Evolutionary conservation across 23 tunicate genomes (phyloP).

Genomic region (Ciona savignyi): DNA sequence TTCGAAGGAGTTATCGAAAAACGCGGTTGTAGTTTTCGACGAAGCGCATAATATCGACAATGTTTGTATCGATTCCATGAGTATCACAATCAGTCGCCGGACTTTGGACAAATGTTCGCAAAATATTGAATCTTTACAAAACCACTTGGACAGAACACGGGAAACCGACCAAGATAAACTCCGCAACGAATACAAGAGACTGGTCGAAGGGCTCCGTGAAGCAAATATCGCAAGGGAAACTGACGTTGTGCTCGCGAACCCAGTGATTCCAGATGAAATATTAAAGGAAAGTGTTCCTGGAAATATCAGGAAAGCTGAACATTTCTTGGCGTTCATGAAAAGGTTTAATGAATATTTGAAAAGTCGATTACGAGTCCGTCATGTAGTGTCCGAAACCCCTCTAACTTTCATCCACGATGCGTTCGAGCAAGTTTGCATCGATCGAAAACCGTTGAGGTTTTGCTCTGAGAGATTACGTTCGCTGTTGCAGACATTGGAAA

Average conservation of each 20-base stretch:
- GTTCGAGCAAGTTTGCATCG: slow-evolving; percentile 81
- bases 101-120: slow-evolving; percentile 55
- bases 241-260: slow-evolving; percentile 70
- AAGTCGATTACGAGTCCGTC: slow-evolving; percentile 76
- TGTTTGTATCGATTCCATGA: slow-evolving; percentile 94
- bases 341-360: slow-evolving; percentile 94
- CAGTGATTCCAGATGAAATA: slow-evolving; percentile 82
- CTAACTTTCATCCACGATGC: slow-evolving; percentile 71
- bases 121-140: slow-evolving; percentile 46
- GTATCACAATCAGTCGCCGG: slow-evolving; percentile 72
- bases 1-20: slow-evolving; percentile 73
- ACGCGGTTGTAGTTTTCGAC: slow-evolving; percentile 88
- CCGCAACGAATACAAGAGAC: slow-evolving; percentile 61
- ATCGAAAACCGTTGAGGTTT: slow-evolving; percentile 86
- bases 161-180: slow-evolving; percentile 65
- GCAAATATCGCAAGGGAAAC: slow-evolving; percentile 75
- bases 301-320: slow-evolving; percentile 81
- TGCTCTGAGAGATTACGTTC: slow-evolving; percentile 85
- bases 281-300: slow-evolving; percentile 86
- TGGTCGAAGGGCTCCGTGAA: slow-evolving; percentile 79
- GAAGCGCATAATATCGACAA: slow-evolving; percentile 98
- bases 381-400: slow-evolving; percentile 80
- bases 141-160: slow-evolving; percentile 48
- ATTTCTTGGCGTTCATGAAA: slow-evolving; percentile 70
- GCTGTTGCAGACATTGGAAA: slow-evolving; percentile 67